A percentile compares a stretch with the other conserved stretches of the same genome.
These are phyloP conservation scores for Sparus aurata DNA, from an alignment of 2,797 vertebrate species.

Conservation along the genomic window DNA sequence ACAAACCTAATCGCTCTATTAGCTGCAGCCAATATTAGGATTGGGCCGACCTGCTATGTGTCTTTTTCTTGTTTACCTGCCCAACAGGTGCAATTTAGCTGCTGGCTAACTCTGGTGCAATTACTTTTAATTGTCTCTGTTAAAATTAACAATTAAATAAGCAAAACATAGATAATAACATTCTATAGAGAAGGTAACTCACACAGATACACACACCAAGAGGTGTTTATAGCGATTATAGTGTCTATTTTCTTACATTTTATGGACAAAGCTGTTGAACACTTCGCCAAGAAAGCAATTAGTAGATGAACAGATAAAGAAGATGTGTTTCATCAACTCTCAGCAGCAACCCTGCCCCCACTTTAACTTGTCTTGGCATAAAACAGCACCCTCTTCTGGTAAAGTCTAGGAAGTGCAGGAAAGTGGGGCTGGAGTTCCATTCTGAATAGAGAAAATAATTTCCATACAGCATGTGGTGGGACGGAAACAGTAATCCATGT, in stretches of 20 bases:
- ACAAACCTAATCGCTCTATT: too few relatives aligned
- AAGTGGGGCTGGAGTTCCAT: rapidly evolving
- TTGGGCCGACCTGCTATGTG: too few relatives aligned
- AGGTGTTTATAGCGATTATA: too few relatives aligned
- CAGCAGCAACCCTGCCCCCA: background rate
- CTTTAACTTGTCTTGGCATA: slow-evolving; percentile 5
- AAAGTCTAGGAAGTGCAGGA: slow-evolving; percentile 2
- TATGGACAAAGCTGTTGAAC: background rate
- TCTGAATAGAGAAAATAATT: background rate
- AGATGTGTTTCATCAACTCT: background rate
- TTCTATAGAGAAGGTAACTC: too few relatives aligned
- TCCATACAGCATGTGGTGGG: background rate
- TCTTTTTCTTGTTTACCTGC: too few relatives aligned
- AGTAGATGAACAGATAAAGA: background rate
- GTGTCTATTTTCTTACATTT: background rate
- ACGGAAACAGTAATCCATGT: background rate
- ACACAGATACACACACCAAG: too few relatives aligned
- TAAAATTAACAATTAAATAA: too few relatives aligned
- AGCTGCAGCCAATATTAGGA: too few relatives aligned
- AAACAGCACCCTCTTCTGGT: slow-evolving; percentile 53
- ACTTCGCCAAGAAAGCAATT: background rate
- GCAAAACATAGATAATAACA: too few relatives aligned
- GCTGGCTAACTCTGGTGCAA: too few relatives aligned
- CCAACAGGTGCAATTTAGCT: too few relatives aligned
- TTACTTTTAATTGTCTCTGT: too few relatives aligned